Conservation (phyloP, 2,888 invertebrate species). For the Euplexia lucipara region DNA sequence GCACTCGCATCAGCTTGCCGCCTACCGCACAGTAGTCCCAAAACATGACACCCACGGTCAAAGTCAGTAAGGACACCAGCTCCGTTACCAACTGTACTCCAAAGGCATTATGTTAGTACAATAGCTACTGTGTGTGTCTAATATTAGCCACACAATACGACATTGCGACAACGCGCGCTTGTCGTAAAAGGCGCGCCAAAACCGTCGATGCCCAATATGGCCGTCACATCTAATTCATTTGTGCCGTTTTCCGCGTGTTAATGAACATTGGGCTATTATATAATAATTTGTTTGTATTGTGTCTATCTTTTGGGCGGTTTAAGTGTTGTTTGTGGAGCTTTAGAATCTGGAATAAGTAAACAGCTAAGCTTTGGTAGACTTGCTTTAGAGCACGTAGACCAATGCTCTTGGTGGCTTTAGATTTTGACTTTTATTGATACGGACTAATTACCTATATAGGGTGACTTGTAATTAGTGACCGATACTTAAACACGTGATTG, state of each 20-base stretch:
- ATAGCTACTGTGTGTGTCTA: constrained; percentile 69
- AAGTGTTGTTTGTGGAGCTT: constrained; percentile 41
- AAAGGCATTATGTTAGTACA: constrained; percentile 61
- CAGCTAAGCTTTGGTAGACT: constrained; percentile 17
- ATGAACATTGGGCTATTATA: constrained; percentile 56
- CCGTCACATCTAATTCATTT: constrained; percentile 65
- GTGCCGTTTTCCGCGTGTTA: constrained; percentile 63
- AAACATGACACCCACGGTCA: constrained; percentile 40
- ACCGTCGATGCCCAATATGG: constrained; percentile 68
- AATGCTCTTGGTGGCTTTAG: neutral
- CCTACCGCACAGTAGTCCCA: neutral
- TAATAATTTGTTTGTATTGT: constrained; percentile 60
- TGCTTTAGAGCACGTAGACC: constrained; percentile 29
- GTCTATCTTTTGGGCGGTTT: constrained; percentile 46
- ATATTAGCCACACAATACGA: constrained; percentile 77
- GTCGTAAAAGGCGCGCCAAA: constrained; percentile 62
- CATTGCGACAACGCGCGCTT: constrained; percentile 67
- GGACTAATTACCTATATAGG: no score
- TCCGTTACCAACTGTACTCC: constrained; percentile 57
- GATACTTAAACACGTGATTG: no score
- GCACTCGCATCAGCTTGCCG: no score
- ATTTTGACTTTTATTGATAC: neutral
- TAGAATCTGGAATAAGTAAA: constrained; percentile 12
- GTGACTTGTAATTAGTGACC: no score
- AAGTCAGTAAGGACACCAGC: constrained; percentile 36